These are phyloP conservation scores for Sparus aurata DNA, from an alignment of 2,797 vertebrate genomes.

Conservation along the genomic window DNA sequence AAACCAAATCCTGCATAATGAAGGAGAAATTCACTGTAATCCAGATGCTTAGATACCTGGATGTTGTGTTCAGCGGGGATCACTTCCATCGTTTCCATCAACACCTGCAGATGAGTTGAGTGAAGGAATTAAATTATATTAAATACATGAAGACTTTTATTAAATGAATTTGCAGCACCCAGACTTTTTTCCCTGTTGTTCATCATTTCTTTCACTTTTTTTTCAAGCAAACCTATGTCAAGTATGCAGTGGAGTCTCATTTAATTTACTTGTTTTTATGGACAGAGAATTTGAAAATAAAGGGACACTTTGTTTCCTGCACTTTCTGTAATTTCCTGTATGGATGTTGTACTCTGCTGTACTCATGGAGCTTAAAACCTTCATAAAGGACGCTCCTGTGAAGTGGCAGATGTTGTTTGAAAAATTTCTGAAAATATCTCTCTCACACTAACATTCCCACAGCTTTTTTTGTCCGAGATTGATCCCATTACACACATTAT, in stretches of 20 bases:
- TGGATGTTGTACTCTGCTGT: background rate
- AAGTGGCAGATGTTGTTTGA: background rate
- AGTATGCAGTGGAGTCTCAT: background rate
- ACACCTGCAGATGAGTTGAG: background rate
- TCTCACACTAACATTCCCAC: background rate
- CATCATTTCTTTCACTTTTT: too few species aligned
- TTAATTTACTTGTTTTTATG: background rate
- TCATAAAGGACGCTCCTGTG: background rate
- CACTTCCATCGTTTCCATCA: background rate
- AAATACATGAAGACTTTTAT: too few species aligned
- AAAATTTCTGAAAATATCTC: background rate
- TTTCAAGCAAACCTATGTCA: too few species aligned
- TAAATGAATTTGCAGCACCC: too few species aligned
- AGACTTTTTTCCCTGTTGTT: too few species aligned
- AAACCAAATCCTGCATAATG: constrained; percentile 65
- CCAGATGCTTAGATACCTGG: constrained; percentile 15
- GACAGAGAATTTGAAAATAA: constrained; percentile 1
- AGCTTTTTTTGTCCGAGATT: background rate
- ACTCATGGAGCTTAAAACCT: background rate
- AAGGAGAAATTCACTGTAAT: constrained; percentile 75
- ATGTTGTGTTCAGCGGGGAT: background rate
- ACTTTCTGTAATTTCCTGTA: background rate
- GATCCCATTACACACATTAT: background rate
- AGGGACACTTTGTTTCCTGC: background rate
- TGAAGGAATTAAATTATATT: too few species aligned